Conservation (phyloP, 2,113 vertebrate species). For the Suncus etruscus region DNA sequence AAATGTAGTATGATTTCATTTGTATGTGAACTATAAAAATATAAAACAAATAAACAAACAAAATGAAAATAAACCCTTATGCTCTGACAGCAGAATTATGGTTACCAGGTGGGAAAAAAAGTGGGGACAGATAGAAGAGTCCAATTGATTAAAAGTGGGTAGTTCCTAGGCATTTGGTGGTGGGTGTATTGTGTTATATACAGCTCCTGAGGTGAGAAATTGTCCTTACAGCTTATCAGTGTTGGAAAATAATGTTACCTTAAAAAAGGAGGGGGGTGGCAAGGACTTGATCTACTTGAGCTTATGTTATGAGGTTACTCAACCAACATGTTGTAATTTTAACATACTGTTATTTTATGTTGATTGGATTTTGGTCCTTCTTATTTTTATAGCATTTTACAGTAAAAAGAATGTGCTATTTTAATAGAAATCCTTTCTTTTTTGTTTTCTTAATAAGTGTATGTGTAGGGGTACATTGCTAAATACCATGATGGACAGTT, state of each 20-base stretch:
- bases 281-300: not conserved
- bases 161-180: not conserved
- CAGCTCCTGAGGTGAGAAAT: not conserved
- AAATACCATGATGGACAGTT: conserved; percentile 35
- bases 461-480: not conserved
- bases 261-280: not conserved
- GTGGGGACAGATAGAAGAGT: not conserved
- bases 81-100: not conserved
- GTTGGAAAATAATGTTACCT: not conserved
- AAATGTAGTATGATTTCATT: not conserved
- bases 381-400: not conserved
- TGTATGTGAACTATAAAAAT: not conserved
- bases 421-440: conserved; percentile 22
- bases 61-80: not conserved
- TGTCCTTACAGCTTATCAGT: not conserved
- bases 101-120: not conserved
- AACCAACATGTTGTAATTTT: not conserved
- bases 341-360: not conserved
- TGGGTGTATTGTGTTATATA: not conserved
- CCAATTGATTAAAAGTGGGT: not conserved
- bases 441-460: not conserved
- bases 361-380: conserved; percentile 35
- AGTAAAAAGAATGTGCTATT: not conserved
- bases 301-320: not conserved
- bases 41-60: not conserved